Evolutionary conservation across 2,888 invertebrate species (phyloP).

Genomic region (Drosophila mimica): DNA sequence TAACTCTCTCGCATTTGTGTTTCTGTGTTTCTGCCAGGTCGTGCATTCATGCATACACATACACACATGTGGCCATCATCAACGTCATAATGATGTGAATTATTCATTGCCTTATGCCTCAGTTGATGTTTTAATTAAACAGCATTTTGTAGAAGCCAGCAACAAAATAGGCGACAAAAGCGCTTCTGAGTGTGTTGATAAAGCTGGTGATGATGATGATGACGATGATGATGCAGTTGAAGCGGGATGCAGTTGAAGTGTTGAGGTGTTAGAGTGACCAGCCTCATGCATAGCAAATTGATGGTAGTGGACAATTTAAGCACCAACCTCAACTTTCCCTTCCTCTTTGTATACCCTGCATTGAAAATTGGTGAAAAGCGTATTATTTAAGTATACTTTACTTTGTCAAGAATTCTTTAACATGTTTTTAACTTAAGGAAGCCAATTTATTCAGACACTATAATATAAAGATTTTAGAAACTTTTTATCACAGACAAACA

Average conservation of each 20-base stretch:
- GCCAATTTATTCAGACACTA: no score
- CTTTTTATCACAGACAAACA: background rate
- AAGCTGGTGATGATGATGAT: background rate
- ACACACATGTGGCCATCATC: conserved; percentile 29
- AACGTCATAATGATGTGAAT: conserved; percentile 71
- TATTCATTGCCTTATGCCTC: conserved; percentile 79
- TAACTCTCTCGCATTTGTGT: background rate
- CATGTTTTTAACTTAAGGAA: no score
- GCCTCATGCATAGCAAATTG: conserved; percentile 46
- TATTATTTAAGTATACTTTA: background rate
- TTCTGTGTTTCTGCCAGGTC: conserved; percentile 1
- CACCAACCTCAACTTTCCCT: background rate
- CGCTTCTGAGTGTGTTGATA: conserved; percentile 7
- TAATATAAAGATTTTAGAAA: background rate
- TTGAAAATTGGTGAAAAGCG: background rate
- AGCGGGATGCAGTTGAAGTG: background rate
- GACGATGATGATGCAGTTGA: background rate
- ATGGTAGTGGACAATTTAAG: conserved; percentile 25
- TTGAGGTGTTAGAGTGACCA: conserved; percentile 19
- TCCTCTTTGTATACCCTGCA: background rate
- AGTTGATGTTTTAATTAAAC: conserved; percentile 79
- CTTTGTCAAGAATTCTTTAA: background rate
- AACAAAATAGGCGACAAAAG: conserved; percentile 37
- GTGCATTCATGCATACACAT: conserved; percentile 18
- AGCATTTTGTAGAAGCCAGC: conserved; percentile 30